phyloP scores from a whole-genome alignment of 2,113 vertebrate species.

The Microtus richardsoni region DNA sequence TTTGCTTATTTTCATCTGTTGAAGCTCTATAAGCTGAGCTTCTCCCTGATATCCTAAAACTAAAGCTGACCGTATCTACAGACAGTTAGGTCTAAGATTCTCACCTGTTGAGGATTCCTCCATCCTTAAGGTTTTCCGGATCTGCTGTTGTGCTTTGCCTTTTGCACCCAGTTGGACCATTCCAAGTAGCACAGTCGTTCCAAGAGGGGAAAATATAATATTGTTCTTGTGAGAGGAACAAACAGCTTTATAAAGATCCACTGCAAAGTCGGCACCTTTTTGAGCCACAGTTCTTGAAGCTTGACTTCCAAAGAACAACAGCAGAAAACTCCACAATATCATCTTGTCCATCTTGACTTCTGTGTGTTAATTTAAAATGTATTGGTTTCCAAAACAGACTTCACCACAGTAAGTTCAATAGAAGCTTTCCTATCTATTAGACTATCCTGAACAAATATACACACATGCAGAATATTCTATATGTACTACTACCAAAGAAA shows the following conservation, averaged over 20 bases:
- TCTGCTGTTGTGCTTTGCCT: slow-evolving; percentile 75
- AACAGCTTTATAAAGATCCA: slow-evolving; percentile 73
- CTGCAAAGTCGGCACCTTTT: slow-evolving; percentile 54
- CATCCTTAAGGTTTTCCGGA: slow-evolving; percentile 65
- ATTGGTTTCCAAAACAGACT: slow-evolving; percentile 51
- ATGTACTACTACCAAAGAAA: not conserved
- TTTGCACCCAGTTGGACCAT: slow-evolving; percentile 72
- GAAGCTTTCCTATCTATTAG: not conserved
- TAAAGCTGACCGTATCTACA: not conserved
- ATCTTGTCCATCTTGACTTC: slow-evolving; percentile 54
- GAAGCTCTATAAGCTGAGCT: not conserved
- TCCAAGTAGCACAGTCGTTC: slow-evolving; percentile 68
- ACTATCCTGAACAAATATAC: not conserved
- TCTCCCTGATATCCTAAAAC: slow-evolving; percentile 32
- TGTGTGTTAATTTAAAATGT: slow-evolving; percentile 72
- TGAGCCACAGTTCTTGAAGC: not conserved
- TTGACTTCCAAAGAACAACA: slow-evolving; percentile 22
- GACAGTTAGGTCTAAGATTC: not conserved
- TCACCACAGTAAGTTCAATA: not conserved
- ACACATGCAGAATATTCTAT: not conserved
- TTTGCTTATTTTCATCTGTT: not conserved
- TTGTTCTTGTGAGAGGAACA: slow-evolving; percentile 69
- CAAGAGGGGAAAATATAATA: slow-evolving; percentile 82
- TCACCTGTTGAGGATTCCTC: slow-evolving; percentile 61
- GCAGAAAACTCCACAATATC: slow-evolving; percentile 64